phyloP scores from a whole-genome alignment of 2,888 invertebrate genomes.

The Drosophila niveifrons region DNA sequence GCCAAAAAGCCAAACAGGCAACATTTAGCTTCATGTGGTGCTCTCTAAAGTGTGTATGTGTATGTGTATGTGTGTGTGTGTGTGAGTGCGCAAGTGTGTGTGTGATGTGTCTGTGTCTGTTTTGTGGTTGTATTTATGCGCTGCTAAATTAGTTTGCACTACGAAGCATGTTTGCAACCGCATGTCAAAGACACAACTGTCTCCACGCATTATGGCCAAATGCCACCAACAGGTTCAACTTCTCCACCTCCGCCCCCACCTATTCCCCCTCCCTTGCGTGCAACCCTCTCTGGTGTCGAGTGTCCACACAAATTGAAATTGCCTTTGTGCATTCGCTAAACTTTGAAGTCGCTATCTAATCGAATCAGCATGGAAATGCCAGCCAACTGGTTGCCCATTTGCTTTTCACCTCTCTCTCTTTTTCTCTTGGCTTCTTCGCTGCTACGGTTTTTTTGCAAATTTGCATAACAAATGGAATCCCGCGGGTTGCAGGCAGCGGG shows the following conservation, averaged over 20 bases:
- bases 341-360: constrained; percentile 48
- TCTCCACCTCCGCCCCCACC: not conserved
- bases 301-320: constrained; percentile 36
- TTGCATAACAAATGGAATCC: constrained; percentile 56
- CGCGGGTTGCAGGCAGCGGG: constrained; percentile 8
- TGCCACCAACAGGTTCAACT: constrained; percentile 35
- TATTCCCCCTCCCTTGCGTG: not conserved
- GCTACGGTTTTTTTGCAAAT: constrained; percentile 37
- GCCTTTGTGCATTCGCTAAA: constrained; percentile 48
- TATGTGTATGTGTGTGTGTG: not conserved
- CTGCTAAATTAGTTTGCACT: constrained; percentile 51
- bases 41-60: not conserved
- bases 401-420: not conserved
- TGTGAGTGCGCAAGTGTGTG: constrained; percentile 12
- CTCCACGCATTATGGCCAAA: constrained; percentile 41
- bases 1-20: constrained; percentile 37
- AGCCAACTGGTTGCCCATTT: not conserved
- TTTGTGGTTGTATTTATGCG: constrained; percentile 11
- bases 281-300: not conserved
- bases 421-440: not conserved
- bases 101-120: constrained; percentile 6
- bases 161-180: constrained; percentile 19
- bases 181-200: constrained; percentile 27
- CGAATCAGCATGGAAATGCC: constrained; percentile 42
- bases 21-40: constrained; percentile 20